Evolutionary conservation across 1,140 invertebrate genomes (phyloP), one percentile per base, ranked within the genome.

Genomic region (Zaprionus capensis): DNA sequence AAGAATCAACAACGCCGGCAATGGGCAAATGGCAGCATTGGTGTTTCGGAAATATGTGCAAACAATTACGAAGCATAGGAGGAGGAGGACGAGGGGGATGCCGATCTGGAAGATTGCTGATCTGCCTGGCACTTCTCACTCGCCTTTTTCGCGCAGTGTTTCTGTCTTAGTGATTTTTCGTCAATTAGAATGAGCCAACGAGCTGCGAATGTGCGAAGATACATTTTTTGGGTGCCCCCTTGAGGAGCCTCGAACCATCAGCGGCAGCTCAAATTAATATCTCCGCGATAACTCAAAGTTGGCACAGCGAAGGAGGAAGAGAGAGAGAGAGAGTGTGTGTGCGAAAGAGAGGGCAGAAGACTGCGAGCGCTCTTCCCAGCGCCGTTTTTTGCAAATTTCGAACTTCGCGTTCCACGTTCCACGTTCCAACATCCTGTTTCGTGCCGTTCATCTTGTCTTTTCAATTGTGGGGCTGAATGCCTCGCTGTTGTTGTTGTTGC

Each of bases 221-320:
- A 61, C 46, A 71, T 80, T 86, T 84, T 84, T 77, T 75, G 72
- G 75, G 78, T 46, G 41, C 41, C 41, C 41, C 41, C 41, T 17
- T 17, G n/a, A 46, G 41, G 41, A 20, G 81, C 75, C 53, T 76
- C 56, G 12, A 88, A 86, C 78, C 78, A 88, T 84, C 84, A 88
- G 83, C 85, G 81, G 84, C 85, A 87, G 83, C 81, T 88, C 88
- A 88, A 88, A 88, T 88, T 88, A 88, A 88, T 88, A 88, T 88
- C 83, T 82, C 73, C 51, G 85, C 85, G 78, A 87, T 87, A 87
- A 87, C 83, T 87, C 84, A 87, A 87, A 86, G 82, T 88, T 78
- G 26, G 15, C 66, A 49, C 31, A 67, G 6, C 3, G 17, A 49
- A 31, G 17, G 2, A 4, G 44, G 7, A 11, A 7, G 17, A 17